Evolutionary conservation across 2,888 invertebrate genomes (phyloP), one percentile per base, ranked within the genome.

Genomic region (Dolichomitus sp.): DNA sequence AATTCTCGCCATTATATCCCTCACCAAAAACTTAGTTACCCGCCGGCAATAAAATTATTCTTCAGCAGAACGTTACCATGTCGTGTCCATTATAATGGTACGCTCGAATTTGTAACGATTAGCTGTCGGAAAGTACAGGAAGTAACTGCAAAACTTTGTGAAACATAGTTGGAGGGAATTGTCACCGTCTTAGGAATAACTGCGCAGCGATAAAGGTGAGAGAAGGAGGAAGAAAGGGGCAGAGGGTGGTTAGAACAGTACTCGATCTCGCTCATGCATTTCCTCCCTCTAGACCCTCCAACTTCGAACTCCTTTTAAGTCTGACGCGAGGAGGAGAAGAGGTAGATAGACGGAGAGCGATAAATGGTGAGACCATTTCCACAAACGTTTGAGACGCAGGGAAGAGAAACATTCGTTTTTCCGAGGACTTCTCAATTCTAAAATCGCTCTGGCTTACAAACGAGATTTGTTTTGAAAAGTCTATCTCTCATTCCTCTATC

Each of bases 301-400:
- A 12, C 59, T 68, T 52, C 19, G 37, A 33, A 68, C 40, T 80
- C 19, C 5, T 40, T 30, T 52, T 74, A 30, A 68, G 59, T 48
- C 66, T 30, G 59, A 1, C 23, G 19, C 63, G 65, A 33, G 48
- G 2, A 33, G 45, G 9, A 4, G n/a, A 33, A 42, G 7, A 7
- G 52, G 23, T 9, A 19, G 73, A 69, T 40, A 19, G 68, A 74
- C 48, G 59, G 17, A n/a, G 30, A 45, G 40, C 48, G 68, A 69
- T 63, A 69, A 65, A 74, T 61, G 66, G 33, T 61, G 68, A 61
- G 61, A 65, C 30, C 19, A 52, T 76, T 72, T 70, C 40, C 17
- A 54, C 40, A 70, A 65, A 70, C 52, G 57, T 12, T 66, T 17
- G 33, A 59, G 48, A 30, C 42, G 5, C 19, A 6, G 37, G 65